Base-by-base conservation (phyloP, 2,888 invertebrate species). In the Slavum lentiscoides region DNA sequence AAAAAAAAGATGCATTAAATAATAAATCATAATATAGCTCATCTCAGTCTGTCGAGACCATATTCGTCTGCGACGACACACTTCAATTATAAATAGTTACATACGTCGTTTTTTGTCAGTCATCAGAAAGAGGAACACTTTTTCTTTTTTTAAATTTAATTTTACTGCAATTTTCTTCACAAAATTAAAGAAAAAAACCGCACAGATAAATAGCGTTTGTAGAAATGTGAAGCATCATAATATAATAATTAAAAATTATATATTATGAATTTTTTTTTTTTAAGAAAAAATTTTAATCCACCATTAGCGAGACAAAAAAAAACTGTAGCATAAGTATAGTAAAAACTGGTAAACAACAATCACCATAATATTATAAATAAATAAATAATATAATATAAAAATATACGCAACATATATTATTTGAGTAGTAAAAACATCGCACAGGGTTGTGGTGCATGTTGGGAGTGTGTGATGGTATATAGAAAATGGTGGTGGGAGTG, bases 141-240 rank as follows among this genome's bases (percentile, higher is more conserved):
- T 72, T 55, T 15, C 11, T 49, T 49, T 49, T 49, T 13, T n/a
- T n/a, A n/a, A n/a, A n/a, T n/a, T n/a, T n/a, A n/a, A 7, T 43
- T 80, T 67, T 66, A 80, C 55, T 80, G 77, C 80, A 66, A 58
- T 72, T 80, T 9, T 72, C 80, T 9, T 72, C 80, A 80, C 80
- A 80, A 70, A 62, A 80, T 80, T 80, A 80, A 64, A 64, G 62
- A 53, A 62, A 77, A 77, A 76, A 80, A 80, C 72, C 72, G 80
- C 80, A 70, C 80, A 72, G 70, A 66, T 70, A 69, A 55, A 64
- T 80, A 80, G 80, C 80, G 64, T 80, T 80, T 72, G 43, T 80
- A 80, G 72, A 80, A 80, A 80, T 80, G 72, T 64, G 70, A 80
- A 72, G 80, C 80, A 70, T 80, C 64, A 72, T 64, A 30, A 30